Evolutionary conservation across 2,888 invertebrate genomes (phyloP), one percentile per base, ranked within the genome.

Genomic region (Eupithecia dodoneata): DNA sequence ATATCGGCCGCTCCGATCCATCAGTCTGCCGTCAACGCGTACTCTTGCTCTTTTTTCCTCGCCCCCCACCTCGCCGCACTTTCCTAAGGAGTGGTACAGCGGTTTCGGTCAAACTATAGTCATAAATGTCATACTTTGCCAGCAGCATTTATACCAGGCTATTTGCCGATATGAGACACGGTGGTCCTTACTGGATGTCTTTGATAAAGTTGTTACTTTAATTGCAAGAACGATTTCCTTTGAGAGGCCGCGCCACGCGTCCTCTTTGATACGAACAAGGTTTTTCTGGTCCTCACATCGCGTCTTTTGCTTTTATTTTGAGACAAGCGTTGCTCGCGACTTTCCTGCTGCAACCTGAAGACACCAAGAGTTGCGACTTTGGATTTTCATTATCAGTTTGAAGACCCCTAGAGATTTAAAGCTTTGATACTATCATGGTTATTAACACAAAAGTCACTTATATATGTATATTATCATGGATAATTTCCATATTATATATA

Each of bases 141-240:
- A 18, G 71, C 59, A 71, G n/a, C 75, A 79, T 78, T 77, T 77
- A 75, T 73, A 84, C 83, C 82, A 80, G 82, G 76, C 76, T 79
- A 44, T 63, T 63, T 63, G 30, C 63, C 87, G 92, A 91, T 92
- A 92, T 85, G 87, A 85, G 82, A 85, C 91, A 87, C 89, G 94
- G 93, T 94, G 94, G 94, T 94, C 94, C 86, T 85, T 85, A 88
- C 87, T 89, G 90, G 89, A 91, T 88, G 89, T 88, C 89, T 90
- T 91, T 91, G 91, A 94, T 94, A 94, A 94, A 94, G 92, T 90
- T 93, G 93, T 93, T 90, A 91, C 90, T 93, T 94, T 94, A 94
- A 94, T 94, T 94, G 91, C 93, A 91, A 88, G 93, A 92, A 93
- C 92, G 92, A 93, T 83, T 84, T 80, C 87, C 87, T 88, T 90